phyloP scores from a whole-genome alignment of 2,113 vertebrate species.

The Setophaga coronata region DNA sequence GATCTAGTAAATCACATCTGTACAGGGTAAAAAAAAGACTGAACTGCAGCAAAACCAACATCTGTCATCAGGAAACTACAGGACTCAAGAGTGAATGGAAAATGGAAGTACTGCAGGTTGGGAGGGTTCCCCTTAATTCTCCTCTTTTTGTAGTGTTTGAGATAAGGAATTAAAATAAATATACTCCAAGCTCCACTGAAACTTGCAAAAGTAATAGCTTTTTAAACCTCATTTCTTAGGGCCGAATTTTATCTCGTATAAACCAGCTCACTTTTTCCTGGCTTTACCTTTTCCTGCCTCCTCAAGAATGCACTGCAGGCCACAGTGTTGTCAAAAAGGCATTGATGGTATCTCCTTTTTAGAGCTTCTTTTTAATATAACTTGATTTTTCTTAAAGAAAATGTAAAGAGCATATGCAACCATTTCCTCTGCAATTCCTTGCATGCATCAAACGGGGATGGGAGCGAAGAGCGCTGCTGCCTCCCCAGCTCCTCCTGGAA shows the following conservation, averaged over 20 bases:
- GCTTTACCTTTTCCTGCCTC: background rate
- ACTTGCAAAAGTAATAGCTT: background rate
- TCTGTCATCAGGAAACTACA: constrained; percentile 14
- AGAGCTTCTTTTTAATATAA: background rate
- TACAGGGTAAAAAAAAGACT: background rate
- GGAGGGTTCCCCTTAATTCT: background rate
- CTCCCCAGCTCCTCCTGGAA: background rate
- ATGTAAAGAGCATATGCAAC: background rate
- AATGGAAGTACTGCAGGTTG: background rate
- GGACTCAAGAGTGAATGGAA: rapidly evolving
- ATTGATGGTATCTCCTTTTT: background rate
- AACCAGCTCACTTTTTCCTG: background rate
- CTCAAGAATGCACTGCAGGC: background rate
- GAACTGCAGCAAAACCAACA: constrained; percentile 9
- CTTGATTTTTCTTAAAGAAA: background rate
- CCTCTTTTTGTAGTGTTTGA: background rate
- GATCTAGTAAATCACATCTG: constrained; percentile 59
- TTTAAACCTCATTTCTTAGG: constrained; percentile 12
- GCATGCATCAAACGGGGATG: background rate
- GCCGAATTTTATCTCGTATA: background rate
- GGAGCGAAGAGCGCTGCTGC: background rate
- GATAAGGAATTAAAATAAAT: constrained; percentile 19
- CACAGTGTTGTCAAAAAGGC: background rate
- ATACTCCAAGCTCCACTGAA: background rate
- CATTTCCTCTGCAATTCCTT: background rate